A percentile compares a stretch with the other conserved stretches of the same genome.
Conservation (phyloP, 2,888 invertebrate genomes). For the Aporophyla lueneburgensis region DNA sequence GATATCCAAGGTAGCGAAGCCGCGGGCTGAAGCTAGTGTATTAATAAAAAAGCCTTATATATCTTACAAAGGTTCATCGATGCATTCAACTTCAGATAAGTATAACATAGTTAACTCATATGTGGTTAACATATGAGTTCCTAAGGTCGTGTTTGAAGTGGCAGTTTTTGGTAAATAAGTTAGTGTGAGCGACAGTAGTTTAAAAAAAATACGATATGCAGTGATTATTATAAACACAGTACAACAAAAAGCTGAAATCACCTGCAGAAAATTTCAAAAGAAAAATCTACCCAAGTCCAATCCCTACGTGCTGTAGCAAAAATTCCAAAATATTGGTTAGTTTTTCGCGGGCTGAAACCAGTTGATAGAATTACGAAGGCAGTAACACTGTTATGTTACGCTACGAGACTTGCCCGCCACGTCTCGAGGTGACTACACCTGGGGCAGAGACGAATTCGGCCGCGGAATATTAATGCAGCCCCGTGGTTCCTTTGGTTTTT, state of each 20-base stretch:
- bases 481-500: conserved; percentile 51
- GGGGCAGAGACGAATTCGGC: conserved; percentile 67
- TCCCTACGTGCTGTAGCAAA: conserved; percentile 6
- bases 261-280: not conserved
- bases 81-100: too few species aligned
- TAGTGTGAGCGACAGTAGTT: too few species aligned
- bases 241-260: not conserved
- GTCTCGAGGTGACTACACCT: conserved; percentile 65
- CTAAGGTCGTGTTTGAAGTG: too few species aligned
- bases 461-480: conserved; percentile 60
- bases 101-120: too few species aligned
- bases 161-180: too few species aligned
- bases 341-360: conserved; percentile 40
- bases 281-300: conserved; percentile 5
- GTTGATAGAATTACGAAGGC: conserved; percentile 60
- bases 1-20: too few species aligned
- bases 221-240: not conserved
- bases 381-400: conserved; percentile 71
- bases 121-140: too few species aligned
- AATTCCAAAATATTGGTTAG: conserved; percentile 41
- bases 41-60: too few species aligned
- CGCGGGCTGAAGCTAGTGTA: too few species aligned
- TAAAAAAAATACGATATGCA: too few species aligned
- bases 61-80: too few species aligned
- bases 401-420: conserved; percentile 50